Evolutionary conservation across 2,797 vertebrate genomes (phyloP).

Genomic region (Myiotriccus ornatus): DNA sequence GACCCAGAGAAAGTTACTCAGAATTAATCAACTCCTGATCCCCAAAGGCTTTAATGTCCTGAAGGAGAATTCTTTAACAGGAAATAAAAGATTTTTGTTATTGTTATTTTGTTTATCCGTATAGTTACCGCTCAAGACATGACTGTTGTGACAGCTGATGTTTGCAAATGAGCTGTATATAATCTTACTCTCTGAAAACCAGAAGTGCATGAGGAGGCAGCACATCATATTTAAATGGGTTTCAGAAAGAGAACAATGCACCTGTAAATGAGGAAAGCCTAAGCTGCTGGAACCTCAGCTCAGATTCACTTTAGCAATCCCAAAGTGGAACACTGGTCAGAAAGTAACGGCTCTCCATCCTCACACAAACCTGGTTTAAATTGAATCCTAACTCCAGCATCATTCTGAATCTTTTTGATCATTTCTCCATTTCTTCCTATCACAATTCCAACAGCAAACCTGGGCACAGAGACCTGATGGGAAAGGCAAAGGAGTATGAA

Average conservation of each 20-base stretch:
- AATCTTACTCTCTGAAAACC: constrained; percentile 25
- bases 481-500: constrained; percentile 55
- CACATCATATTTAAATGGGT: background rate
- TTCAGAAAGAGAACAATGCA: constrained; percentile 39
- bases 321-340: constrained; percentile 3
- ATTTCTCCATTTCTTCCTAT: constrained; percentile 98
- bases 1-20: constrained; percentile 65
- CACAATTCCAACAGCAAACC: constrained; percentile 96
- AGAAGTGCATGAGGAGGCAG: constrained; percentile 29
- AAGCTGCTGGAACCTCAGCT: constrained; percentile 15
- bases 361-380: constrained; percentile 91
- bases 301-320: background rate
- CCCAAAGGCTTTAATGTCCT: constrained; percentile 63
- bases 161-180: background rate
- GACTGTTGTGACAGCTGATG: constrained; percentile 2
- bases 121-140: background rate
- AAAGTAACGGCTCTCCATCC: constrained; percentile 21
- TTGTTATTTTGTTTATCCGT: background rate
- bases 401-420: constrained; percentile 99
- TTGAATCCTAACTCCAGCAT: constrained; percentile 96
- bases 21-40: constrained; percentile 70
- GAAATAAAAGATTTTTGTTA: background rate
- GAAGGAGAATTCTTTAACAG: constrained; percentile 15
- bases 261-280: constrained; percentile 14
- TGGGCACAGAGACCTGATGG: constrained; percentile 90